Conservation (phyloP, 1,140 invertebrate species). For the Scaptomyza montana region DNA sequence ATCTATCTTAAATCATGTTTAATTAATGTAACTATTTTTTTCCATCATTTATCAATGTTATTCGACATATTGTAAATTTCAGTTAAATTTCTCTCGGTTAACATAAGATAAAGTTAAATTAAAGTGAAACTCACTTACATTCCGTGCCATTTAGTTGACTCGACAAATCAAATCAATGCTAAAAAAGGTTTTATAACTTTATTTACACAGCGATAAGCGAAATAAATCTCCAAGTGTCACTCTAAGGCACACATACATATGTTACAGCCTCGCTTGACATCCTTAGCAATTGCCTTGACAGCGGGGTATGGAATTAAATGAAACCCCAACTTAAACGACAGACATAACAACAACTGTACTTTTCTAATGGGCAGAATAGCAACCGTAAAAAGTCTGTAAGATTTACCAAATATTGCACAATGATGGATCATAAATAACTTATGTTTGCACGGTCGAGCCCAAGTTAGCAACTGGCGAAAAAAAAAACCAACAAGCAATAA, state of each 20-base stretch:
- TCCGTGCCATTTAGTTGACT: conserved; percentile 20
- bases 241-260: conserved; percentile 68
- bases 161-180: conserved; percentile 59
- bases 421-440: conserved; percentile 83
- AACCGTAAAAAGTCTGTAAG: conserved; percentile 75
- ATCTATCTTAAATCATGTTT: too few relatives aligned
- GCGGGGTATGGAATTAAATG: conserved; percentile 11
- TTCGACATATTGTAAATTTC: too few relatives aligned
- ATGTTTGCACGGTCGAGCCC: conserved; percentile 54
- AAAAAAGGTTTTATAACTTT: conserved; percentile 70
- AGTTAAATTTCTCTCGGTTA: not conserved
- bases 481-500: not conserved
- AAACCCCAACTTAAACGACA: conserved; percentile 49
- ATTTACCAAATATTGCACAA: conserved; percentile 82
- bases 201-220: conserved; percentile 71
- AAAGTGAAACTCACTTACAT: conserved; percentile 45
- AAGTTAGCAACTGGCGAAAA: conserved; percentile 14
- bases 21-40: too few relatives aligned
- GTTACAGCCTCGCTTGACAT: conserved; percentile 38
- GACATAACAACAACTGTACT: conserved; percentile 61
- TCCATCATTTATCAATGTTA: too few relatives aligned
- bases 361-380: conserved; percentile 17
- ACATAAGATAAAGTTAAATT: not conserved
- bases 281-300: conserved; percentile 25
- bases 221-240: conserved; percentile 78